These are phyloP conservation scores for Acronicta alni DNA, from an alignment of 2,888 invertebrate genomes.

Conservation along the genomic window DNA sequence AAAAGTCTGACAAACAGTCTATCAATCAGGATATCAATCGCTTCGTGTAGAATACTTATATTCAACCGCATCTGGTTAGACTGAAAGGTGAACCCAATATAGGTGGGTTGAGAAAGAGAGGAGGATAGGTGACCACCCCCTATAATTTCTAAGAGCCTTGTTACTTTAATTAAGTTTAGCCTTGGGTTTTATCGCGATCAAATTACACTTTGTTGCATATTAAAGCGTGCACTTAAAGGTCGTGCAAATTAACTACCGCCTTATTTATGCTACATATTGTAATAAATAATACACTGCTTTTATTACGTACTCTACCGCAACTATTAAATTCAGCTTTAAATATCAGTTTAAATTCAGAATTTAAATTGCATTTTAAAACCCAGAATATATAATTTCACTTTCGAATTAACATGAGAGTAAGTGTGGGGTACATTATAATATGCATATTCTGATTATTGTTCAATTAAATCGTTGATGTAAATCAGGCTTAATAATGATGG, in stretches of 20 bases:
- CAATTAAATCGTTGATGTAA: constrained; percentile 15
- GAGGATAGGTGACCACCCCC: constrained; percentile 54
- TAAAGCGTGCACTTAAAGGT: constrained; percentile 65
- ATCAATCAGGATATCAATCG: too few relatives aligned
- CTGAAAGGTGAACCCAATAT: too few relatives aligned
- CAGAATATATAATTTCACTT: constrained; percentile 6
- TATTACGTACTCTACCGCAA: constrained; percentile 5
- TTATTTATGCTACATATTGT: constrained; percentile 13
- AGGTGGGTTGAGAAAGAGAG: too few relatives aligned
- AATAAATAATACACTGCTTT: constrained; percentile 16
- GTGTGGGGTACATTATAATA: constrained; percentile 9
- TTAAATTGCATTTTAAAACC: constrained; percentile 29
- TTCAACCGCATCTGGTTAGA: too few relatives aligned
- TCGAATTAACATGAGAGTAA: constrained; percentile 9
- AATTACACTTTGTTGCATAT: constrained; percentile 66
- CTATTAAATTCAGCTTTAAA: constrained; percentile 10
- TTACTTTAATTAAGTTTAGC: constrained; percentile 65
- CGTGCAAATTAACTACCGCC: constrained; percentile 52
- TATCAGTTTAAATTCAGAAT: constrained; percentile 35
- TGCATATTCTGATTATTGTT: too few relatives aligned
- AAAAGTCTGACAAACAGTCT: too few relatives aligned
- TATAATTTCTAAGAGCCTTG: constrained; percentile 65
- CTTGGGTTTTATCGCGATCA: constrained; percentile 66
- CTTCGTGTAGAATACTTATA: too few relatives aligned
- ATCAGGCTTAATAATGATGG: constrained; percentile 14